phyloP scores from a whole-genome alignment of 2,888 invertebrate genomes.

The Capitulum mitella region DNA sequence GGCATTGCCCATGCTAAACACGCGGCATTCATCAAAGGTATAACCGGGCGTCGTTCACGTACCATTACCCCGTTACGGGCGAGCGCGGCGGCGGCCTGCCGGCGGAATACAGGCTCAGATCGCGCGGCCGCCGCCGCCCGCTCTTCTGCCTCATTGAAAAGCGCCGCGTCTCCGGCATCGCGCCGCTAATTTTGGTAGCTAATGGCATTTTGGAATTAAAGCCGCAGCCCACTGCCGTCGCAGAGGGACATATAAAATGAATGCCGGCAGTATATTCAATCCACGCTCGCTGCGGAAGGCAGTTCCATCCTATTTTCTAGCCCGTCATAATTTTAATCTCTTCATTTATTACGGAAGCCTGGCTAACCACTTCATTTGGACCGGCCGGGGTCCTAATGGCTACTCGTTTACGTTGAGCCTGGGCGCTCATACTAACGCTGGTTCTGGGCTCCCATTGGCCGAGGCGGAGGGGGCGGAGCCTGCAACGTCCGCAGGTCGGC shows the following conservation, averaged over 20 bases:
- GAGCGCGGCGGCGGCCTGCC: neutral
- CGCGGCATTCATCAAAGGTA: constrained; percentile 1
- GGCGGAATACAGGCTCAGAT: neutral
- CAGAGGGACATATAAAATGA: neutral
- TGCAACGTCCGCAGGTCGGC: neutral
- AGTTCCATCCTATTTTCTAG: constrained; percentile 22
- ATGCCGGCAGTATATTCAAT: constrained; percentile 15
- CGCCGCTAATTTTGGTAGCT: constrained; percentile 3
- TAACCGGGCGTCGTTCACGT: neutral
- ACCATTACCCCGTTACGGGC: constrained; percentile 4
- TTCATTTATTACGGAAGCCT: constrained; percentile 23
- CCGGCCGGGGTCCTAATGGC: neutral
- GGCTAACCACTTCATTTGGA: constrained; percentile 20
- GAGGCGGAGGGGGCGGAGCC: neutral
- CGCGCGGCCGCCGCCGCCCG: neutral
- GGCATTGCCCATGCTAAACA: neutral
- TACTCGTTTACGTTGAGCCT: constrained; percentile 19
- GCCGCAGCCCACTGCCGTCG: neutral
- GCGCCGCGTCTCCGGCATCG: neutral
- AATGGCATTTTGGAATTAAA: constrained; percentile 17
- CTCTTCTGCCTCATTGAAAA: constrained; percentile 16
- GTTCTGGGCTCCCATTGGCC: neutral
- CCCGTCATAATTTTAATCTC: constrained; percentile 23
- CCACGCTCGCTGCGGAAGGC: constrained; percentile 14
- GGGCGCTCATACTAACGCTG: constrained; percentile 6